Base-by-base conservation (phyloP, 2,113 vertebrate species). In the Lasiurus borealis region DNA sequence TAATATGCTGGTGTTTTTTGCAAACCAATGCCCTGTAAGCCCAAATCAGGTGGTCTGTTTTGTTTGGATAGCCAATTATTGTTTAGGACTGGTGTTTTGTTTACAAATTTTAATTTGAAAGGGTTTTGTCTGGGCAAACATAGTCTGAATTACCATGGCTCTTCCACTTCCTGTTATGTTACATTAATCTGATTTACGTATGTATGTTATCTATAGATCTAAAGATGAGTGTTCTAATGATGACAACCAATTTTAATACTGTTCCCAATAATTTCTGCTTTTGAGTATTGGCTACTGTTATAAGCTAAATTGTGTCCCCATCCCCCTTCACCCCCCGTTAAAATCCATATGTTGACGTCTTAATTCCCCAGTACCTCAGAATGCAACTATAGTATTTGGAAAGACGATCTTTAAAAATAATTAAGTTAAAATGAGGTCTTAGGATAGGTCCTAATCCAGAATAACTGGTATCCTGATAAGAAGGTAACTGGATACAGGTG, bases 361-460 rank as follows among this genome's bases (percentile, higher is more conserved):
- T 89, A 89, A 91, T 8, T 6, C 12, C 13, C 34, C 40, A 78
- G 36, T 52, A 64, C 14, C 34, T 81, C 72, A 95, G 71, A 87
- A 92, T 36, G 21, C 71, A 91, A 72, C 21, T 4, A 68, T 14
- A 31, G 44, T 48, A 64, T 72, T 80, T 95, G 62, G 31, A 92
- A 36, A 93, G 29, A 85, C 85, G 69, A 12, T 91, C 31, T 86
- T 93, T 83, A 62, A 96, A 89, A 8, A 2, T 27, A 85, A 87
- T 18, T 94, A 78, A 88, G 44, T 83, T 71, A 80, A 85, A 95
- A 76, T 76, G 40, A 96, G 15, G 68, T 85, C n/a, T 91, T 66
- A 68, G 23, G 27, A 57, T 57, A 34, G 44, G 57, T 25, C 36
- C 25, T 36, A 87, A 92, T 62, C 6, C 15, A 69, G 76, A 69